phyloP scores from a whole-genome alignment of 2,113 vertebrate species.

The Gavialis gangeticus region DNA sequence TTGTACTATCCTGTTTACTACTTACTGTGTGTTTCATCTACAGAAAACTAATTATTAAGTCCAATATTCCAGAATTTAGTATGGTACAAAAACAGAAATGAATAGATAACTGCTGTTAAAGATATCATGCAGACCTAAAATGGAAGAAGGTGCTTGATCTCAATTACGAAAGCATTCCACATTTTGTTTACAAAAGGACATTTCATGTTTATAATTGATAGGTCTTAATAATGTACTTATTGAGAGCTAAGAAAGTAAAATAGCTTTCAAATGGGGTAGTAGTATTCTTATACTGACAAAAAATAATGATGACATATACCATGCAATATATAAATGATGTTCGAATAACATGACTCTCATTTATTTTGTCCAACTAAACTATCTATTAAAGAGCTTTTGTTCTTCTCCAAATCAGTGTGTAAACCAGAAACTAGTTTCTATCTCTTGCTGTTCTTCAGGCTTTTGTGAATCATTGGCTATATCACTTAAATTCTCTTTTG shows the following conservation, averaged over 20 bases:
- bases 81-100: background rate
- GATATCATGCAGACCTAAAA: background rate
- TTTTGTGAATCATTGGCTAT: background rate
- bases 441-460: background rate
- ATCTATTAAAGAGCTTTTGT: background rate
- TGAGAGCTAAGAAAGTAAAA: background rate
- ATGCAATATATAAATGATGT: too few species aligned
- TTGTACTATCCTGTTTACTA: background rate
- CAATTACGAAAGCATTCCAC: background rate
- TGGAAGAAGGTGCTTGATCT: background rate
- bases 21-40: background rate
- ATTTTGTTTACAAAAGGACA: background rate
- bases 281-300: background rate
- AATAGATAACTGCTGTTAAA: background rate
- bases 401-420: fast-evolving
- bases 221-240: background rate
- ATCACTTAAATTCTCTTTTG: background rate
- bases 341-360: background rate
- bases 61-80: background rate
- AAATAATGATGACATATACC: background rate
- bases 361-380: background rate
- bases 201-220: background rate
- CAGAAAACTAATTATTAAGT: background rate
- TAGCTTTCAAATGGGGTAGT: background rate
- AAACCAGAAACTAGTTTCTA: background rate